These are phyloP conservation scores for Chionomys nivalis DNA, from an alignment of 2,113 vertebrate genomes.

Conservation along the genomic window DNA sequence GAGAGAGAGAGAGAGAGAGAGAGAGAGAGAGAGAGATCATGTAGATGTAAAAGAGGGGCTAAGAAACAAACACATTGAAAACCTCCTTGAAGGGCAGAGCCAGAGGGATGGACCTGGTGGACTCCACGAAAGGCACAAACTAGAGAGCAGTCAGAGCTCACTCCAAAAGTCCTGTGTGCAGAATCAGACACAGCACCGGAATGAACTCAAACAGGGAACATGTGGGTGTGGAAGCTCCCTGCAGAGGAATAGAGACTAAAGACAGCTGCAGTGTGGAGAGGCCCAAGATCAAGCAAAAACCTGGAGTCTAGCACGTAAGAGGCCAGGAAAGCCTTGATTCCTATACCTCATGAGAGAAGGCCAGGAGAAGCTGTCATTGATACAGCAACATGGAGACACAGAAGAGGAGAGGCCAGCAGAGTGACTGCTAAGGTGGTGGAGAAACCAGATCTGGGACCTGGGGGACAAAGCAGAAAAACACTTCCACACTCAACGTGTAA, in stretches of 20 bases:
- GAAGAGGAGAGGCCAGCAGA: neutral
- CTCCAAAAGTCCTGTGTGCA: accelerated
- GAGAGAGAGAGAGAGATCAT: no score
- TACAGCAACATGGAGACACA: no score
- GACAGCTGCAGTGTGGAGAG: accelerated
- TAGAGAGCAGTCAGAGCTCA: neutral
- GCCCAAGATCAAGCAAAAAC: accelerated
- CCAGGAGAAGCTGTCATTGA: accelerated
- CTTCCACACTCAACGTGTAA: no score
- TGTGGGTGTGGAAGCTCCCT: neutral
- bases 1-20: no score
- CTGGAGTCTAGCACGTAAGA: accelerated
- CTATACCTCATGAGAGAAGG: neutral
- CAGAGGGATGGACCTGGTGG: neutral
- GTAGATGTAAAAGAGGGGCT: neutral
- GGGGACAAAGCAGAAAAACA: neutral
- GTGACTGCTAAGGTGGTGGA: accelerated
- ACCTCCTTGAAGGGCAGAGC: accelerated
- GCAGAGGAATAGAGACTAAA: no score
- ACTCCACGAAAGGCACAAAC: accelerated
- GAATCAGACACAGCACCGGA: neutral
- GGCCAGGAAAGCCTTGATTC: accelerated
- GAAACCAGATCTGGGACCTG: neutral
- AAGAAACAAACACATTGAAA: neutral
- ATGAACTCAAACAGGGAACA: neutral